Conservation (phyloP, 2,888 invertebrate genomes). For the Ophraella communa region DNA sequence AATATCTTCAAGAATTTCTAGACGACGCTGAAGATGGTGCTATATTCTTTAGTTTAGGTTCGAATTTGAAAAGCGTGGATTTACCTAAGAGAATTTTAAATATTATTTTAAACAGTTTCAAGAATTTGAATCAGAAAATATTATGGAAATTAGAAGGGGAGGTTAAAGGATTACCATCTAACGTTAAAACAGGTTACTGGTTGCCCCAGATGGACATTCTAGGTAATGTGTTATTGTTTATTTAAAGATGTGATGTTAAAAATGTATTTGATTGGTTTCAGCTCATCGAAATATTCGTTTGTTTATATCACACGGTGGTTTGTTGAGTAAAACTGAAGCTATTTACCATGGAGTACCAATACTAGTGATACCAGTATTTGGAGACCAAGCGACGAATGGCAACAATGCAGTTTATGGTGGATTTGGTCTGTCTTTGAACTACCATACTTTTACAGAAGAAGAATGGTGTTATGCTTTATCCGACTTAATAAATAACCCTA, state of each 20-base stretch:
- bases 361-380: conserved; percentile 42
- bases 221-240: conserved; percentile 65
- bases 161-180: conserved; percentile 64
- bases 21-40: conserved; percentile 71
- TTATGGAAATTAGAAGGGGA: conserved; percentile 82
- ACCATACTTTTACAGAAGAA: conserved; percentile 18
- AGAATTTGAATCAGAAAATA: conserved; percentile 70
- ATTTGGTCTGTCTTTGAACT: conserved; percentile 16
- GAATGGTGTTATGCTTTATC: conserved; percentile 1
- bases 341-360: conserved; percentile 41
- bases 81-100: conserved; percentile 67
- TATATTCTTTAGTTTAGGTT: conserved; percentile 79
- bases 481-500: conserved; percentile 1
- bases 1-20: conserved; percentile 63
- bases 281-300: conserved; percentile 43
- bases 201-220: conserved; percentile 80
- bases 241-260: background rate
- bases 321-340: conserved; percentile 42
- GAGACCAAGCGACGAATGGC: conserved; percentile 42
- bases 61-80: conserved; percentile 71
- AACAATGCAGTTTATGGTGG: conserved; percentile 14
- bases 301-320: conserved; percentile 44
- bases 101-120: conserved; percentile 67
- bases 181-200: conserved; percentile 71
- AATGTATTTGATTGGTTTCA: conserved; percentile 14